These are phyloP conservation scores for Eira barbara DNA, from an alignment of 2,113 vertebrate species.

Conservation along the genomic window DNA sequence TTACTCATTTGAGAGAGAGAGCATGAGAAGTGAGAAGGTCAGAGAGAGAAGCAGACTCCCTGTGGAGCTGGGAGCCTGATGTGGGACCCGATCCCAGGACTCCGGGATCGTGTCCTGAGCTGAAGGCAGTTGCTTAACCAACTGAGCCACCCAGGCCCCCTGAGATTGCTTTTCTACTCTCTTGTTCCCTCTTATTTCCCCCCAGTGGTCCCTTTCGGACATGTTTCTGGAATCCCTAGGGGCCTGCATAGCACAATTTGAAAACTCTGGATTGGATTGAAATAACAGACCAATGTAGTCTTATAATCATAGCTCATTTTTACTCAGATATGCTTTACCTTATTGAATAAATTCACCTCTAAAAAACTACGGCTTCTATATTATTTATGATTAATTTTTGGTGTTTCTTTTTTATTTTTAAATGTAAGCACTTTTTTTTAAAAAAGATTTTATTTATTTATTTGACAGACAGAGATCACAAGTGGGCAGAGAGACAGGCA, in stretches of 20 bases:
- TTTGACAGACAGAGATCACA: too few relatives aligned
- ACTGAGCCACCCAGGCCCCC: neutral
- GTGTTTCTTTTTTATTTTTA: neutral
- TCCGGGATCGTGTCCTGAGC: neutral
- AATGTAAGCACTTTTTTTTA: too few relatives aligned
- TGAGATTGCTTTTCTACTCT: neutral
- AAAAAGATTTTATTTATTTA: too few relatives aligned
- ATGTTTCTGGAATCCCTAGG: neutral
- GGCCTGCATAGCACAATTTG: neutral
- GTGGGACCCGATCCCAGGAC: neutral
- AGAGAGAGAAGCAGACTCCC: too few relatives aligned
- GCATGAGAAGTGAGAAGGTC: too few relatives aligned
- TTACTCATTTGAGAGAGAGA: too few relatives aligned
- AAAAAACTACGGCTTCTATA: neutral
- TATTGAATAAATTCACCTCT: neutral
- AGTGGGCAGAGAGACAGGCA: too few relatives aligned
- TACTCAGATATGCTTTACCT: neutral
- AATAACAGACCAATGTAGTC: neutral
- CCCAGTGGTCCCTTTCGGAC: neutral
- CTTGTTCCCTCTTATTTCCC: neutral
- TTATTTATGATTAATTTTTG: constrained; percentile 2
- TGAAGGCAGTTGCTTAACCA: neutral
- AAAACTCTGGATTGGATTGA: neutral
- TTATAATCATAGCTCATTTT: neutral
- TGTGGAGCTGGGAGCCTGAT: neutral